Conservation (phyloP, 2,113 vertebrate species). For the Cyprinodon brontotheroides region DNA sequence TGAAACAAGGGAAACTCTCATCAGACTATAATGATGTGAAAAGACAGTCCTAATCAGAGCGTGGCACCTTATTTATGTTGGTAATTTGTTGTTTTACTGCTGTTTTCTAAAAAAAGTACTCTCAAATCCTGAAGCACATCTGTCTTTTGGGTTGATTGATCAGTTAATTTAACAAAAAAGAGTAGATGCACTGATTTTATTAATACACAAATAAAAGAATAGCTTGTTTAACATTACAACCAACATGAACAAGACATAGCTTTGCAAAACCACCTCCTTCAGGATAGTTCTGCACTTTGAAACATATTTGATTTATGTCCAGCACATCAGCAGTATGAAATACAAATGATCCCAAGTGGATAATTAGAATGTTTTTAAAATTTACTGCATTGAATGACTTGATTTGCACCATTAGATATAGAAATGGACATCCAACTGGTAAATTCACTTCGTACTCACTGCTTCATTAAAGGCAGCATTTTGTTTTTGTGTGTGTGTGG, state of each 20-base stretch:
- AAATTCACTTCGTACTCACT: conserved; percentile 55
- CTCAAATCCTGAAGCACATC: conserved; percentile 59
- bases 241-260: neutral
- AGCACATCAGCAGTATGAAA: conserved; percentile 19
- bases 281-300: conserved; percentile 18
- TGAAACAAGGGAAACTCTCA: conserved; percentile 68
- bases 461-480: conserved; percentile 69
- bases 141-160: conserved; percentile 58
- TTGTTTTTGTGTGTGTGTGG: conserved; percentile 50
- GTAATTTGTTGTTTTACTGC: conserved; percentile 77
- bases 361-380: conserved; percentile 21
- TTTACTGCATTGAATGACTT: conserved; percentile 29
- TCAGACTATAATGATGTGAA: conserved; percentile 81
- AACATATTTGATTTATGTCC: conserved; percentile 25
- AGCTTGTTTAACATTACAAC: conserved; percentile 18
- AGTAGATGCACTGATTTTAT: conserved; percentile 10
- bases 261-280: conserved; percentile 7
- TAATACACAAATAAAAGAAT: conserved; percentile 5
- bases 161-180: conserved; percentile 10
- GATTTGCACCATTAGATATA: conserved; percentile 35
- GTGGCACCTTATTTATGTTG: conserved; percentile 82
- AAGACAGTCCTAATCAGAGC: conserved; percentile 79
- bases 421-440: conserved; percentile 55
- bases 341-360: conserved; percentile 25
- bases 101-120: conserved; percentile 65